Conservation (phyloP, 2,888 invertebrate species). For the Chaetoderma sp. region DNA sequence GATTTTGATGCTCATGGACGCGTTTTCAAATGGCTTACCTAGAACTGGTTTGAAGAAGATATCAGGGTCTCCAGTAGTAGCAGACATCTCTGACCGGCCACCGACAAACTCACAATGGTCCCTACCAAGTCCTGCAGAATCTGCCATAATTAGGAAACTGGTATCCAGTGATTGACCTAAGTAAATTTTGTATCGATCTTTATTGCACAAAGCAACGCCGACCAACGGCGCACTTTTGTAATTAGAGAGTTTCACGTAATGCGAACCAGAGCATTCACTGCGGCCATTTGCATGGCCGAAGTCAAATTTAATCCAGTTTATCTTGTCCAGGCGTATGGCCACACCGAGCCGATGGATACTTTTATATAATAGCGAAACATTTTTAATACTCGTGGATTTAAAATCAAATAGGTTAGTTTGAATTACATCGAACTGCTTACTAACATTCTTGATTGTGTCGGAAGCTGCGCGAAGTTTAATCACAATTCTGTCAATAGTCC, state of each 20-base stretch:
- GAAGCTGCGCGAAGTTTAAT: too few relatives aligned
- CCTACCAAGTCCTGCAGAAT: constrained; percentile 1
- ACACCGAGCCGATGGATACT: too few relatives aligned
- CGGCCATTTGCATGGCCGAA: not conserved
- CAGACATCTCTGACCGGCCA: not conserved
- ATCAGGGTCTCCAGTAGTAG: not conserved
- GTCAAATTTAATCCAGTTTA: not conserved
- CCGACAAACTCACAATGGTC: constrained; percentile 20
- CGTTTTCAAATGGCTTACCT: not conserved
- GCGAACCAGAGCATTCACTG: not conserved
- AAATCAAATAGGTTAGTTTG: too few relatives aligned
- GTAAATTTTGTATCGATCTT: constrained; percentile 10
- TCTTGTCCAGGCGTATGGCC: not conserved
- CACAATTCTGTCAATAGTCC: too few relatives aligned
- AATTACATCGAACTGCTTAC: too few relatives aligned
- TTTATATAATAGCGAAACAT: too few relatives aligned
- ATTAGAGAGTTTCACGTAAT: not conserved
- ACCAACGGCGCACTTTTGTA: not conserved
- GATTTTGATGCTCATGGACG: too few relatives aligned
- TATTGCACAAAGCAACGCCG: not conserved
- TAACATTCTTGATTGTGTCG: too few relatives aligned
- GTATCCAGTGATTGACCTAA: constrained; percentile 1
- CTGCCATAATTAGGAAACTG: constrained; percentile 10
- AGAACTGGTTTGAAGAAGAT: not conserved
- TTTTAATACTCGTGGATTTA: too few relatives aligned